These are phyloP conservation scores for Eudemis profundana DNA, from an alignment of 2,888 invertebrate species.

Conservation along the genomic window DNA sequence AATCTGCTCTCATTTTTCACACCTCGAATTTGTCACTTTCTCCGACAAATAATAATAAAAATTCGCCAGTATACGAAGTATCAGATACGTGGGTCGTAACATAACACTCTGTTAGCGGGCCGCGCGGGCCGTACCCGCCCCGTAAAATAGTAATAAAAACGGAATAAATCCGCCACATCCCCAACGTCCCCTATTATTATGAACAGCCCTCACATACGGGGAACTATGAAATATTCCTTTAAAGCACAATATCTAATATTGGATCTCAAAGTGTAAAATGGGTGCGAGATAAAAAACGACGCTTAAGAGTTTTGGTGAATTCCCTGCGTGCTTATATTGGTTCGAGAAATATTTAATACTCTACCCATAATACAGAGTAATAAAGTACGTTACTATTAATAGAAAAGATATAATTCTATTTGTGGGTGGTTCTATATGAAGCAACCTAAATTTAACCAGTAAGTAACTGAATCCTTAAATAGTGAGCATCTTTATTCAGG, in stretches of 20 bases:
- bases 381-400: neutral
- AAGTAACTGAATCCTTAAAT: too few relatives aligned
- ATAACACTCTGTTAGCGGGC: slow-evolving; percentile 63
- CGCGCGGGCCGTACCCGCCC: slow-evolving; percentile 61
- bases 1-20: slow-evolving; percentile 39
- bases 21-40: slow-evolving; percentile 44
- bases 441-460: too few relatives aligned
- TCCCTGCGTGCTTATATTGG: neutral
- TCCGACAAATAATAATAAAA: slow-evolving; percentile 43
- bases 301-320: slow-evolving; percentile 1
- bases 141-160: slow-evolving; percentile 84
- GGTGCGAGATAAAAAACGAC: slow-evolving; percentile 21
- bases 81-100: slow-evolving; percentile 59
- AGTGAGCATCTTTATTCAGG: too few relatives aligned
- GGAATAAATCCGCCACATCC: slow-evolving; percentile 75
- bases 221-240: slow-evolving; percentile 78
- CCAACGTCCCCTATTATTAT: slow-evolving; percentile 72
- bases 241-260: slow-evolving; percentile 42
- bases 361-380: neutral
- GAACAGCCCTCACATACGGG: slow-evolving; percentile 56
- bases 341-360: neutral
- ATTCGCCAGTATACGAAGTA: slow-evolving; percentile 38
- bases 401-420: too few relatives aligned
- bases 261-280: slow-evolving; percentile 34
- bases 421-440: too few relatives aligned